Evolutionary conservation across 2,113 vertebrate genomes (phyloP).

Genomic region (Gnathonemus echidnorhynchus): DNA sequence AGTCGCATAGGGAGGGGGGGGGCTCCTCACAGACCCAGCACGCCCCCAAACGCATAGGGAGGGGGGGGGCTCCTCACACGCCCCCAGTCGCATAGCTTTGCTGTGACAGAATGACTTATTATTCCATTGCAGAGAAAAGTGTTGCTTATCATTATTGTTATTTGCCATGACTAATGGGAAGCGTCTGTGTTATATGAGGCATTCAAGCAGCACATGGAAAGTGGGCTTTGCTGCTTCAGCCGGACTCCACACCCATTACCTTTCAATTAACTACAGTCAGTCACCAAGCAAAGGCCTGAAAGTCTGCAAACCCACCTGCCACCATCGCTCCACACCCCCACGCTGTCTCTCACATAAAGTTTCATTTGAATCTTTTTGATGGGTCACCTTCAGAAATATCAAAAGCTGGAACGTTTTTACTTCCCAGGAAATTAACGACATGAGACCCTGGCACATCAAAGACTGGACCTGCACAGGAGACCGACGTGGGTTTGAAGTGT

Average conservation of each 20-base stretch:
- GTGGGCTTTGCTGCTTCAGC: neutral
- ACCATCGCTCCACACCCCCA: neutral
- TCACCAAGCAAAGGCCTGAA: neutral
- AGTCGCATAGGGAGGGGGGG: too few species aligned
- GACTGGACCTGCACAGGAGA: neutral
- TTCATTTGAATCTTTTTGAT: conserved; percentile 6
- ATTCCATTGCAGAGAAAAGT: neutral
- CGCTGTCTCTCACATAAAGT: neutral
- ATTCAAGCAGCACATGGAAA: too few species aligned
- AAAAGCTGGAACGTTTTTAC: neutral
- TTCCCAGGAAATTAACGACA: neutral
- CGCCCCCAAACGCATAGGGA: neutral
- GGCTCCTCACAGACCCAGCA: too few species aligned
- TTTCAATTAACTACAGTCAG: neutral
- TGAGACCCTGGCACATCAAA: neutral
- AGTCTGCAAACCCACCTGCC: neutral
- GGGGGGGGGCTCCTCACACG: neutral
- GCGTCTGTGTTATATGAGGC: neutral
- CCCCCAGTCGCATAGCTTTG: neutral
- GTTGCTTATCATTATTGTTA: neutral
- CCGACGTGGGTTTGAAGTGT: neutral
- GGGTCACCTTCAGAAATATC: conserved; percentile 1
- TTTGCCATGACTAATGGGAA: neutral
- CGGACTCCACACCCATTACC: neutral
- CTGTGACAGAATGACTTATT: neutral